Conservation (phyloP, 2,113 vertebrate genomes). For the Puntigrus tetrazona region DNA sequence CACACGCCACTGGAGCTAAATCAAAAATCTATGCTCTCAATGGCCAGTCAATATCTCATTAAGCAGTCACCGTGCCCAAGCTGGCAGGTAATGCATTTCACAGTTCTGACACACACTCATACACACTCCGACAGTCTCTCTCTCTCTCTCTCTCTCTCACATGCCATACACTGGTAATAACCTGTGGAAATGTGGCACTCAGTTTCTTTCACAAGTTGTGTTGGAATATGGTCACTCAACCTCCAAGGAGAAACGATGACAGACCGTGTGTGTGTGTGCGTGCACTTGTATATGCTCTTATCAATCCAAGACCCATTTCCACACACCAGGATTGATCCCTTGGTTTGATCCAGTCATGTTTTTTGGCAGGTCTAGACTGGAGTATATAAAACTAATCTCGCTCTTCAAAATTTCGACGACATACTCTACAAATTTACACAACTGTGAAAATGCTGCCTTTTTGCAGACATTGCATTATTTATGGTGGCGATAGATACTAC, state of each 20-base stretch:
- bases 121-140: constrained; percentile 55
- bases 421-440: neutral
- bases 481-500: too few relatives aligned
- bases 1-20: constrained; percentile 69
- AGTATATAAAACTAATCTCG: neutral
- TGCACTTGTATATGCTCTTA: constrained; percentile 1
- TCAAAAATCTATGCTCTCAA: constrained; percentile 80
- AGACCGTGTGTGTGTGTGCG: constrained; percentile 15
- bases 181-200: constrained; percentile 66
- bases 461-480: too few relatives aligned
- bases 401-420: neutral
- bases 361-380: constrained; percentile 31
- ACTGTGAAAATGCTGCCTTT: neutral
- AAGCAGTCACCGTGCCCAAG: constrained; percentile 65
- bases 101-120: constrained; percentile 62
- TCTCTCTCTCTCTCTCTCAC: constrained; percentile 43
- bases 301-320: constrained; percentile 25
- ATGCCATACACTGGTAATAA: constrained; percentile 71
- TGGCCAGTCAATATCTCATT: constrained; percentile 82
- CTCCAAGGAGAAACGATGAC: constrained; percentile 1
- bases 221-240: constrained; percentile 29
- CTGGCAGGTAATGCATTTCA: constrained; percentile 59
- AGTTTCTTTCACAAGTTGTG: constrained; percentile 59
- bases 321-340: neutral
- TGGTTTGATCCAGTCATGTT: constrained; percentile 20